phyloP scores from a whole-genome alignment of 2,888 invertebrate species.

The Drosophila hamatofila region DNA sequence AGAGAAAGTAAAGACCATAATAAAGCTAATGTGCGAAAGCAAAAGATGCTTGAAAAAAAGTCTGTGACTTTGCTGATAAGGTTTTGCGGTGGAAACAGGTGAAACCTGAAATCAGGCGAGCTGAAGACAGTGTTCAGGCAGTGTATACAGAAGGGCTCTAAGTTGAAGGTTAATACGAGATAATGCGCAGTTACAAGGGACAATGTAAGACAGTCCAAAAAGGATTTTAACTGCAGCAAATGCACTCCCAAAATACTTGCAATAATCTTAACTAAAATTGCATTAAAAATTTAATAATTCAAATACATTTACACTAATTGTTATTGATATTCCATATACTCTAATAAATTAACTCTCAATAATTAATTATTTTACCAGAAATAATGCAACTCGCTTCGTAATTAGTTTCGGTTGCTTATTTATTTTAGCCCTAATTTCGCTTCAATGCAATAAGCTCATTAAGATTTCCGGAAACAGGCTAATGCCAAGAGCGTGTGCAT shows the following conservation, averaged over 20 bases:
- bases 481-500: background rate
- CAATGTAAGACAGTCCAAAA: too few species aligned
- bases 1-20: background rate
- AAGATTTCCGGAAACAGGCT: background rate
- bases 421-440: background rate
- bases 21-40: background rate
- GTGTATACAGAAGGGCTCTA: background rate
- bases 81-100: background rate
- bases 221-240: too few species aligned
- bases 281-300: background rate
- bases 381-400: background rate
- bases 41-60: background rate
- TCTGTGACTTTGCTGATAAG: background rate
- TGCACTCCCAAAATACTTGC: too few species aligned
- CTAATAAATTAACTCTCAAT: background rate
- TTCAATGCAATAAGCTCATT: background rate
- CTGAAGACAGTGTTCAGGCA: too few species aligned
- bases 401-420: slow-evolving; percentile 3
- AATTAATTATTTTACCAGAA: background rate
- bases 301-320: background rate
- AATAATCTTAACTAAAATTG: background rate
- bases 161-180: background rate
- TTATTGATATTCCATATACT: fast-evolving
- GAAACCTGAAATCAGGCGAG: too few species aligned
- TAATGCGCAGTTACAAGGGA: too few species aligned